These are phyloP conservation scores for Cotesia typhae DNA, from an alignment of 1,140 invertebrate genomes.

Conservation along the genomic window DNA sequence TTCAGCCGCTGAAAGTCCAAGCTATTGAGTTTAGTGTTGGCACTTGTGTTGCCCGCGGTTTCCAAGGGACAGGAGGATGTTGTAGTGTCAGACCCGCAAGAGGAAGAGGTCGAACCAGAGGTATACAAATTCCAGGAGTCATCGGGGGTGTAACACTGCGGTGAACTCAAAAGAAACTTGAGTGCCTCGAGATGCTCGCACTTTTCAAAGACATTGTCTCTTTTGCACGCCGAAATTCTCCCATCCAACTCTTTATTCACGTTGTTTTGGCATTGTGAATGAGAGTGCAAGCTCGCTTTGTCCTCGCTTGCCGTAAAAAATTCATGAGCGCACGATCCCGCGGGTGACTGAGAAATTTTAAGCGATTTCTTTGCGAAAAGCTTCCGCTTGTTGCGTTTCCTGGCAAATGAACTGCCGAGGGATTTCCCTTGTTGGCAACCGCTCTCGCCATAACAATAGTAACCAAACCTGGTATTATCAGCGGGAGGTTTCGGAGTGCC, in stretches of 20 bases:
- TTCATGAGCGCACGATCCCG: conserved; percentile 18
- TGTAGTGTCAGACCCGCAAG: too few species aligned
- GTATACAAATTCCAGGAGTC: conserved; percentile 42
- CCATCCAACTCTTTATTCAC: too few species aligned
- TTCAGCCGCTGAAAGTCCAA: conserved; percentile 59
- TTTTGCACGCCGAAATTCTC: not conserved
- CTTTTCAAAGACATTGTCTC: conserved; percentile 9
- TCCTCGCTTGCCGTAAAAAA: not conserved
- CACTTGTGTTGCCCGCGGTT: not conserved
- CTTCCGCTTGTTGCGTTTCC: conserved; percentile 45
- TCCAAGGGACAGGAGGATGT: conserved; percentile 18
- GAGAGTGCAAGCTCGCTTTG: not conserved
- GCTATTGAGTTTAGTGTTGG: conserved; percentile 51
- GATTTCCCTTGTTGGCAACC: conserved; percentile 36
- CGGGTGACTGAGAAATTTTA: conserved; percentile 9
- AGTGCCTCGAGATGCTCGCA: conserved; percentile 51
- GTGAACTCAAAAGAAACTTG: conserved; percentile 55
- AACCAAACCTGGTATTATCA: too few species aligned
- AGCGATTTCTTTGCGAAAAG: conserved; percentile 29
- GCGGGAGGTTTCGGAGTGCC: not conserved
- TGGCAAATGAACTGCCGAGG: conserved; percentile 19
- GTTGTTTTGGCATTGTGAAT: not conserved
- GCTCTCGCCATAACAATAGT: not conserved
- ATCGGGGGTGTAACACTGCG: conserved; percentile 41
- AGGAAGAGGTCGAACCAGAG: too few species aligned